A percentile compares a stretch with the other conserved stretches of the same genome.
Conservation (phyloP, 2,113 vertebrate genomes). For the Cyanistes caeruleus region DNA sequence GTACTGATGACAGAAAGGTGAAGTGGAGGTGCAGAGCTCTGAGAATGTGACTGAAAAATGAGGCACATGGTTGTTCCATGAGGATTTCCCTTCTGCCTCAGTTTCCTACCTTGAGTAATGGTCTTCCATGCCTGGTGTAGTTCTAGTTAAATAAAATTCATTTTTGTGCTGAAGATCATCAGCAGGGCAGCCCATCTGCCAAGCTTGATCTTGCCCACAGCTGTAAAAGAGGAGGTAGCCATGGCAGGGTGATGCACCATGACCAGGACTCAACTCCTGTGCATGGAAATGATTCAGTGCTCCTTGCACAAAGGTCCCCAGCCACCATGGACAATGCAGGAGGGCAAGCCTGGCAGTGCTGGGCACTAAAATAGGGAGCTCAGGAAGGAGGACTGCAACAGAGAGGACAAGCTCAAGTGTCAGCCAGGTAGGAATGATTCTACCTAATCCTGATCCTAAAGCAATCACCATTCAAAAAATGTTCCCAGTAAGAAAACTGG, state of each 20-base stretch:
- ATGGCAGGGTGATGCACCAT: neutral
- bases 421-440: neutral
- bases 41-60: neutral
- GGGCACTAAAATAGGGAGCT: neutral
- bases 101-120: neutral
- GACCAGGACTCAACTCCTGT: neutral
- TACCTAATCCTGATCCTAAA: neutral
- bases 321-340: fast-evolving
- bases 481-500: neutral
- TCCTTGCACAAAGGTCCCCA: neutral
- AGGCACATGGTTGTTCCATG: neutral
- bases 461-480: neutral
- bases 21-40: neutral
- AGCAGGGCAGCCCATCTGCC: neutral
- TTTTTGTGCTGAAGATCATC: neutral
- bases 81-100: neutral
- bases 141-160: neutral
- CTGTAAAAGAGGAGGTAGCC: neutral
- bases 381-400: neutral
- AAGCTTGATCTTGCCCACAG: neutral
- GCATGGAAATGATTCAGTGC: neutral
- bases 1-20: neutral
- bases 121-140: neutral
- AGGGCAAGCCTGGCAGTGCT: neutral
- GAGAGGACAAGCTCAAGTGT: neutral